Base-by-base conservation (phyloP, 2,113 vertebrate genomes). In the Erinaceus europaeus region DNA sequence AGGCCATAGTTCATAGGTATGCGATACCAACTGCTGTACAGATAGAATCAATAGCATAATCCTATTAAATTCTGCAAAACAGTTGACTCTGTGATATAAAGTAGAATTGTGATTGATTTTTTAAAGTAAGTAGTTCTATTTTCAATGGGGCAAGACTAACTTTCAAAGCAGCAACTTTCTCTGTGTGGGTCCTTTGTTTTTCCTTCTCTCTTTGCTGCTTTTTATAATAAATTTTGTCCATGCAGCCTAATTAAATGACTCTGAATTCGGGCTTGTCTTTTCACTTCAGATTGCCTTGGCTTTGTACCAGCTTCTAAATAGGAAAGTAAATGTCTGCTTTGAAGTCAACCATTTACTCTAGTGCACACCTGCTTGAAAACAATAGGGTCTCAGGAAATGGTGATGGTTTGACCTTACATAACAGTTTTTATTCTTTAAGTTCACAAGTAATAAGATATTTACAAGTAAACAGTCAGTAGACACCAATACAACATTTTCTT, bases 21-120 rank as follows among this genome's bases (percentile, higher is more conserved):
- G 95, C 92, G 92, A 94, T 76, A 88, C 55, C 81, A 94, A 94
- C 94, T 55, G 94, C 90, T 95, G 92, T 94, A 94, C 82, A 94
- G 95, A 96, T 96, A 77, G 86, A 95, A 97, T 97, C 96, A 95
- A 97, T 97, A 97, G 46, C 67, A 93, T 97, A 97, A 97, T 97
- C 96, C 96, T 97, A 97, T 97, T 98, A 97, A 96, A 97, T 94
- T 97, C 93, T 79, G 92, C 89, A 96, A 90, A 96, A 96, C 89
- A 95, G 94, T 88, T 94, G 95, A 94, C 93, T 97, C 97, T 95
- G 95, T 95, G 91, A 94, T 93, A 96, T 91, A 94, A 92, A 95
- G 90, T 94, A n/a, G 94, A 97, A 96, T 94, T 92, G 94, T 96
- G 96, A 97, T 96, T 95, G 96, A 95, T 95, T 96, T 52, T 96